Evolutionary conservation across 2,888 invertebrate species (phyloP).

Genomic region (Hirtodrosophila duncani): DNA sequence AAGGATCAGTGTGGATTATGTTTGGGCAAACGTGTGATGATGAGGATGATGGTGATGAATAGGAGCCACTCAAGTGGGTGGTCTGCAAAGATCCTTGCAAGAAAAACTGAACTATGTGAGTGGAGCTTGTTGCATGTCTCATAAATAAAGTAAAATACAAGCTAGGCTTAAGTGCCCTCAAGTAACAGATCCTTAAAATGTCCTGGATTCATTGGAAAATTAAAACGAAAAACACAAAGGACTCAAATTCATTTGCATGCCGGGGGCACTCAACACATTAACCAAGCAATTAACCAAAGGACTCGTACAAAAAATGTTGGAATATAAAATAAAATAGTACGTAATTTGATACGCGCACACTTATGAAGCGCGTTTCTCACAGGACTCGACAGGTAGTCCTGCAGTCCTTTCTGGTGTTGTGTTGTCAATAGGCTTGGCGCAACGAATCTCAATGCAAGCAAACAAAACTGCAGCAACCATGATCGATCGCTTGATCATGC

Average conservation of each 20-base stretch:
- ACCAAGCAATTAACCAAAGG: constrained; percentile 29
- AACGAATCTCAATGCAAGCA: constrained; percentile 51
- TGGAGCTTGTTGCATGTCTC: constrained; percentile 17
- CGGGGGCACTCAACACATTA: constrained; percentile 2
- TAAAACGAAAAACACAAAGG: too few species aligned
- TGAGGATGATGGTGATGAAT: constrained; percentile 5
- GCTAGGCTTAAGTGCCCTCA: too few species aligned
- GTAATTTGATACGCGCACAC: constrained; percentile 68
- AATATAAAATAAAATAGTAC: constrained; percentile 35
- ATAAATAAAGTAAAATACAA: constrained; percentile 35
- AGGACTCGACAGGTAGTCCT: constrained; percentile 15
- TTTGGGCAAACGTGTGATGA: constrained; percentile 16
- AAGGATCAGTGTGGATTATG: constrained; percentile 57
- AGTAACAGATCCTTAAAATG: too few species aligned
- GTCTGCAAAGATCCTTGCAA: constrained; percentile 34
- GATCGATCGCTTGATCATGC: constrained; percentile 34
- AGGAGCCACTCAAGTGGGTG: constrained; percentile 63
- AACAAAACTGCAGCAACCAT: constrained; percentile 43
- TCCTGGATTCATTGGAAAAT: too few species aligned
- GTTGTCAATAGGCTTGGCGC: constrained; percentile 32
- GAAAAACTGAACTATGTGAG: constrained; percentile 12
- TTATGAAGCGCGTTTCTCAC: constrained; percentile 52
- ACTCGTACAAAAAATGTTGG: constrained; percentile 3
- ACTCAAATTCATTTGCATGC: constrained; percentile 28
- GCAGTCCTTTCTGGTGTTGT: constrained; percentile 19